Evolutionary conservation across 1,140 invertebrate species (phyloP).

Genomic region (Microplitis demolitor): DNA sequence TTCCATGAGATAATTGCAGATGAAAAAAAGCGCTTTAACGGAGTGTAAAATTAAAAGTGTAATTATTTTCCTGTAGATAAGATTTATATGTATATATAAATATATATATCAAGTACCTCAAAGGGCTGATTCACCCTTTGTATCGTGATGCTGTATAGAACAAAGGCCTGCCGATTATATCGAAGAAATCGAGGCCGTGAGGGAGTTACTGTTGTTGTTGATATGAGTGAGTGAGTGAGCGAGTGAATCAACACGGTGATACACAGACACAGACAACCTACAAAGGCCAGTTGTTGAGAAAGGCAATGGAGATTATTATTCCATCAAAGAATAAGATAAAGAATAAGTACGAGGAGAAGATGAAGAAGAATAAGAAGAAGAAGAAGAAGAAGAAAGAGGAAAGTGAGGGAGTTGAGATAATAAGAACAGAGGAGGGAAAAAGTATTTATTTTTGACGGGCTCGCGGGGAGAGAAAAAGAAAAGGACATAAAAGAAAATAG

Average conservation of each 20-base stretch:
- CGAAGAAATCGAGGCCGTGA: neutral
- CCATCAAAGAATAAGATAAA: neutral
- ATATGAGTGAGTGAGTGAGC: neutral
- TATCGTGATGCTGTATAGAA: neutral
- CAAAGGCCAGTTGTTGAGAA: constrained; percentile 4
- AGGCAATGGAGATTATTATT: neutral
- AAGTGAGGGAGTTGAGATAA: neutral
- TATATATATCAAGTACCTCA: neutral
- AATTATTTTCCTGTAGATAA: neutral
- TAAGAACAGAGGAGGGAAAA: neutral
- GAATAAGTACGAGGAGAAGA: neutral
- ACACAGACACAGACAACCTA: neutral
- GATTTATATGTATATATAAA: neutral
- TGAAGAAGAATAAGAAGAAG: neutral
- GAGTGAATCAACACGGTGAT: neutral
- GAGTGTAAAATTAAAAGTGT: neutral
- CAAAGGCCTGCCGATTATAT: constrained; percentile 7
- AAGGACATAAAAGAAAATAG: neutral
- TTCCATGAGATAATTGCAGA: too few relatives aligned
- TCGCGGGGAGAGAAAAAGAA: neutral
- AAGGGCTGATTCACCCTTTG: constrained; percentile 2
- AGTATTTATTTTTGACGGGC: constrained; percentile 11
- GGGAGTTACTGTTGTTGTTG: neutral
- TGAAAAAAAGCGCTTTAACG: too few relatives aligned
- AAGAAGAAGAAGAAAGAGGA: neutral